Conservation (phyloP, 2,797 vertebrate genomes). For the Chaetophractus vellerosus region DNA sequence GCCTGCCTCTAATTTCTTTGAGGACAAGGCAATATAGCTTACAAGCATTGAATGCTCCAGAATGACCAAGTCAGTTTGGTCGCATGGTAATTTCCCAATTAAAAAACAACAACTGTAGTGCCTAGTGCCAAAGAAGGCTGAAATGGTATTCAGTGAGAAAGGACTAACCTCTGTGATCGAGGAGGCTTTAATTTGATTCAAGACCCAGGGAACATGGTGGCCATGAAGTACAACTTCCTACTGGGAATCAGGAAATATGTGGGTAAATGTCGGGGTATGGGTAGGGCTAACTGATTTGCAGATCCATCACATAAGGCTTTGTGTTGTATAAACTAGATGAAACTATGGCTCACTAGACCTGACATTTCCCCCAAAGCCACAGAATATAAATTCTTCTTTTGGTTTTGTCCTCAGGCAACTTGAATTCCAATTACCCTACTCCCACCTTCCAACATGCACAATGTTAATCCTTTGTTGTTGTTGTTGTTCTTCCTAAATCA, state of each 20-base stretch:
- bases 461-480: not conserved
- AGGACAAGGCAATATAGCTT: not conserved
- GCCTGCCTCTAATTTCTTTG: not conserved
- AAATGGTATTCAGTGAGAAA: not conserved
- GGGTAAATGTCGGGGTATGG: not conserved
- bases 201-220: not conserved
- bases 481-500: not conserved
- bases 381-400: not conserved
- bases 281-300: not conserved
- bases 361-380: not conserved
- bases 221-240: not conserved
- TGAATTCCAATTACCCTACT: not conserved
- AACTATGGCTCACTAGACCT: not conserved
- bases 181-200: not conserved
- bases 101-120: not conserved
- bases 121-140: not conserved
- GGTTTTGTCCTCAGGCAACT: not conserved
- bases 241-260: not conserved
- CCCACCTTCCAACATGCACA: not conserved
- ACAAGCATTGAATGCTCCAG: no score
- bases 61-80: not conserved
- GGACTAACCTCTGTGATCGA: not conserved
- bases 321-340: not conserved
- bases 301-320: not conserved
- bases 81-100: not conserved